A percentile compares a stretch with the other conserved stretches of the same genome.
These are phyloP conservation scores for Zoanthus sociatus DNA, from an alignment of 92 coral and sea anemone genomes.

Conservation along the genomic window DNA sequence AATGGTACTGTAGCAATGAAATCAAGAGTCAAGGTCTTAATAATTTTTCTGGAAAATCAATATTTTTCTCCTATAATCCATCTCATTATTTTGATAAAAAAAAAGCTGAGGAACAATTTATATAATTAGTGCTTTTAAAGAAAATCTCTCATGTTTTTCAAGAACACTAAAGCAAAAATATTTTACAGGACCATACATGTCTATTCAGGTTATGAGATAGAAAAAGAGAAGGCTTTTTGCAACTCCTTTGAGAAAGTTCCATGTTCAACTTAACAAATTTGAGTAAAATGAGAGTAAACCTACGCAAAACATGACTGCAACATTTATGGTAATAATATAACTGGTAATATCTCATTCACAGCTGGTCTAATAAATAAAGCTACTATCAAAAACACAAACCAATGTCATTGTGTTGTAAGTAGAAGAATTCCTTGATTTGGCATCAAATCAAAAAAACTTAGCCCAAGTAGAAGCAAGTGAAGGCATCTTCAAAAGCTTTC, in stretches of 20 bases:
- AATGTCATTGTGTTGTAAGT: not conserved
- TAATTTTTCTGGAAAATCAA: too few relatives aligned
- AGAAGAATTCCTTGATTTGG: too few relatives aligned
- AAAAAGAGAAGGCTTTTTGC: slow-evolving; percentile 35
- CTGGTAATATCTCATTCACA: too few relatives aligned
- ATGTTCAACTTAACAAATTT: too few relatives aligned
- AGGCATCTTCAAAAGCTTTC: not conserved
- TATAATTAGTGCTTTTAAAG: too few relatives aligned
- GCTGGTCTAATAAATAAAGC: too few relatives aligned
- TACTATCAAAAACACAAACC: not conserved
- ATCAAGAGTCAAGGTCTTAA: not conserved
- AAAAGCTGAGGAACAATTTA: too few relatives aligned
- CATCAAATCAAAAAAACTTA: not conserved
- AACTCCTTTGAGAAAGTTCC: slow-evolving; percentile 24
- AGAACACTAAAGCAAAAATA: slow-evolving; percentile 20
- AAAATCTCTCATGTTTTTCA: not conserved
- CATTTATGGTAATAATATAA: too few relatives aligned
- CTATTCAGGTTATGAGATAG: slow-evolving; percentile 29
- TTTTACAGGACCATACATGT: slow-evolving; percentile 45
- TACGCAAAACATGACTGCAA: not conserved
- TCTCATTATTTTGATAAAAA: too few relatives aligned
- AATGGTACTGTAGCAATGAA: too few relatives aligned
- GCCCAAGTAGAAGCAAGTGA: not conserved
- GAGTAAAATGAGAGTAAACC: slow-evolving; percentile 35
- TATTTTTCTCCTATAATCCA: too few relatives aligned